A percentile compares a stretch with the other conserved stretches of the same genome.
Evolutionary conservation across 1,140 invertebrate genomes (phyloP).

Genomic region (Aphaenogaster floridana): DNA sequence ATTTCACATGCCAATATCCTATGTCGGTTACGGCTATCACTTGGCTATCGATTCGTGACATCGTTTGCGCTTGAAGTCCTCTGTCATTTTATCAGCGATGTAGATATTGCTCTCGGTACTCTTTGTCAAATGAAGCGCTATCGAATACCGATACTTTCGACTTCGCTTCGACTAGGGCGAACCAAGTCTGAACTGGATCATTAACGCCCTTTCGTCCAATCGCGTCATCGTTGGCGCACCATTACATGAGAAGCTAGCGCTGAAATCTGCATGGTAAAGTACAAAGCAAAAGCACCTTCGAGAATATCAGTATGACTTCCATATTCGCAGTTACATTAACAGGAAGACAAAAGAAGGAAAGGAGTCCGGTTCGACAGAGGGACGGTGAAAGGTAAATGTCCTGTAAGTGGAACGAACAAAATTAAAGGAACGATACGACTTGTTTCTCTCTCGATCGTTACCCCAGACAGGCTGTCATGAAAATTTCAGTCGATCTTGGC

Average conservation of each 20-base stretch:
- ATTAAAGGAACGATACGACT: conserved; percentile 19
- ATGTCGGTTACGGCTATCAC: conserved; percentile 31
- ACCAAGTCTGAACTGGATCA: conserved; percentile 48
- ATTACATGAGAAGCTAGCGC: conserved; percentile 15
- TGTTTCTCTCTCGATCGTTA: conserved; percentile 34
- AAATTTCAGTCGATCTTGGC: conserved; percentile 45
- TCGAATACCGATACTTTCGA: conserved; percentile 67
- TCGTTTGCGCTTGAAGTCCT: conserved; percentile 18
- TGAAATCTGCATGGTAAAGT: conserved; percentile 65
- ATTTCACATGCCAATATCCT: conserved; percentile 45
- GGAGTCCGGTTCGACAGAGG: not conserved
- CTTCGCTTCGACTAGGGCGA: conserved; percentile 22
- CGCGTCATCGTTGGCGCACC: conserved; percentile 40
- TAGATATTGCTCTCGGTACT: conserved; percentile 55
- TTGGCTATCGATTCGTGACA: conserved; percentile 63
- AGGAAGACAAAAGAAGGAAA: not conserved
- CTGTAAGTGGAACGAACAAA: not conserved
- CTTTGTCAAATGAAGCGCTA: conserved; percentile 66
- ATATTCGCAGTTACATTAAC: conserved; percentile 5
- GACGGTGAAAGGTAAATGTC: conserved; percentile 34
- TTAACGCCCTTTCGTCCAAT: conserved; percentile 59
- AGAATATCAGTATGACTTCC: conserved; percentile 1
- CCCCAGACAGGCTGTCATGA: conserved; percentile 15
- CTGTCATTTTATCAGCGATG: conserved; percentile 22
- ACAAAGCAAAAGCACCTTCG: not conserved